phyloP scores from a whole-genome alignment of 1,140 invertebrate genomes.

The Trachelipus rathkii region DNA sequence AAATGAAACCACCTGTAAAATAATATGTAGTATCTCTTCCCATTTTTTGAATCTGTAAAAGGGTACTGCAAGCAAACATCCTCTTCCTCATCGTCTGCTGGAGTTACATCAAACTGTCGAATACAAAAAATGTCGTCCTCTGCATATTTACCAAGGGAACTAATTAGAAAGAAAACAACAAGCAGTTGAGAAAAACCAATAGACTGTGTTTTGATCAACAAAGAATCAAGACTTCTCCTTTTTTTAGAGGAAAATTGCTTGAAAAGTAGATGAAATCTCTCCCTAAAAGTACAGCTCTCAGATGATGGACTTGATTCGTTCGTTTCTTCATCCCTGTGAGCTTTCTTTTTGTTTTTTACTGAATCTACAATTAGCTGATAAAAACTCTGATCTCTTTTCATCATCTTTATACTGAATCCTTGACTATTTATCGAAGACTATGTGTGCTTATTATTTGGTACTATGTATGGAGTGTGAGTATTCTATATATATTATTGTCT shows the following conservation, averaged over 20 bases:
- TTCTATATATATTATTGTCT: too few species aligned
- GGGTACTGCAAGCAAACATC: not conserved
- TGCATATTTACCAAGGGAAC: not conserved
- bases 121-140: not conserved
- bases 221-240: not conserved
- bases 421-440: too few species aligned
- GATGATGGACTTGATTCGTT: too few species aligned
- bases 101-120: not conserved
- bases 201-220: not conserved
- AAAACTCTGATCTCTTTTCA: too few species aligned
- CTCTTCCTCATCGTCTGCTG: not conserved
- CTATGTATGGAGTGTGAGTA: too few species aligned
- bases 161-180: not conserved
- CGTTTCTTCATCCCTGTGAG: too few species aligned
- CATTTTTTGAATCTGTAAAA: not conserved
- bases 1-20: not conserved
- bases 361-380: too few species aligned
- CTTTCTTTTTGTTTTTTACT: too few species aligned
- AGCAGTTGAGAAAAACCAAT: not conserved
- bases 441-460: too few species aligned
- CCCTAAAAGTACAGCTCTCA: too few species aligned
- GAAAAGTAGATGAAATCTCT: too few species aligned
- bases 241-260: not conserved
- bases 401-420: too few species aligned
- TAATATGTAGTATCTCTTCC: not conserved